Evolutionary conservation across 2,113 vertebrate species (phyloP), one percentile per base, ranked within the genome.

Genomic region (Prinia subflava): DNA sequence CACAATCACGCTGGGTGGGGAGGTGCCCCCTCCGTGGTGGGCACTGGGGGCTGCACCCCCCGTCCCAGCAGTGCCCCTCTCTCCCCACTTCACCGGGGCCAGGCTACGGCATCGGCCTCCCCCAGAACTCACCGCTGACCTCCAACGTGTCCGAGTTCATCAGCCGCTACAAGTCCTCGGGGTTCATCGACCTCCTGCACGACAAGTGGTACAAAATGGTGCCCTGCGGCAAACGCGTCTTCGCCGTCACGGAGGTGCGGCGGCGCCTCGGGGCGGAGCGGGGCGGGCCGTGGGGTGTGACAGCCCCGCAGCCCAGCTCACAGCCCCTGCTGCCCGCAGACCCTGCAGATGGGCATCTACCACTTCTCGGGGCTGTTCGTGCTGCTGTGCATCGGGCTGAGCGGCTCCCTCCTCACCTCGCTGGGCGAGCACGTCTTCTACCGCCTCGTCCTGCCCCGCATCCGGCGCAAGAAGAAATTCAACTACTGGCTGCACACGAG

Each of bases 141-240:
- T 99, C 98, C 94, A 99, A 98, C 95, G 83, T 99, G 89, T 99
- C 99, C 0, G 98, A 99, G 95, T 98, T 99, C 97, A 99, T 99
- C 98, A 99, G 99, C 91, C 98, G 98, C 86, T 99, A 99, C 97
- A 99, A 99, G 73, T 99, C 99, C 0, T 98, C 99, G 0, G 99
- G 99, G 2, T 99, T 98, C 98, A 99, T 99, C 60, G 99, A 99
- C 95, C 97, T 99, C 86, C 97, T 99, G 67, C 99, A 99, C 1
- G 99, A 99, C 98, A 99, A 99, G 96, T 99, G 99, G 99, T 99
- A 99, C 98, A 98, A 98, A 97, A 98, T 99, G 98, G 98, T 99
- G 76, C 99, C 99, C 13, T 99, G 99, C 31, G 99, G 99, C 50
- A 99, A 99, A 94, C 97, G 99, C 21, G 98, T 98, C 74, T 98